Base-by-base conservation (phyloP, 2,113 vertebrate species). In the Himantopus leucocephalus region DNA sequence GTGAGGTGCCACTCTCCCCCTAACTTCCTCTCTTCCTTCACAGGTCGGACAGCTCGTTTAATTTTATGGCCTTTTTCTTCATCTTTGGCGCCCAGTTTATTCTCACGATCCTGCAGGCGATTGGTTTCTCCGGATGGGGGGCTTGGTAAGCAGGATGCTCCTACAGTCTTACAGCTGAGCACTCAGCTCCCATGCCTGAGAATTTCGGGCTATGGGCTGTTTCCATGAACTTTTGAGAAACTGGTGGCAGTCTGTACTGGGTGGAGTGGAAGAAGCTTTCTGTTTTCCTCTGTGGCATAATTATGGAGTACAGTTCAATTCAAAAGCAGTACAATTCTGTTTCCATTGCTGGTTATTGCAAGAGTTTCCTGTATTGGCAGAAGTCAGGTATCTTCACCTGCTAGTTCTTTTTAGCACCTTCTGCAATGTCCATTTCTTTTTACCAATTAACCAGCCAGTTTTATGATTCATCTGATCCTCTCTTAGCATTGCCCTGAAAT, bases 1-100 rank as follows among this genome's bases (percentile, higher is more conserved):
- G 3, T 2, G 7, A 52, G 52, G 59, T 90, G 47, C 32, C n/a
- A 4, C 4, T 30, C 74, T 78, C 22, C 24, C 23, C 35, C 43
- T 94, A 23, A 94, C 29, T 19, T 17, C 10, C 19, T 85, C 71
- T 94, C 35, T 94, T 15, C 50, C 63, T 73, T 53, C 35, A 1
- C 92, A 99, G 99, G 94, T 99, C 99, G 0, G 99, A 99, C 97
- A 99, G 99, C 94, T 99, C 99, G 5, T 99, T 99, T 95, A 99
- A 99, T 96, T 99, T 99, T 88, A 99, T 99, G 99, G 88, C 98
- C 5, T 99, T 99, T 94, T 99, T 99, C 98, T 99, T 99, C 97
- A 81, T 99, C 97, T 99, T 99, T 11, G 99, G 99, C 17, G 97
- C 98, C 0, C 99, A 99, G 97, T 99, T 99, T 71, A 35, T 99